phyloP scores from a whole-genome alignment of 2,113 vertebrate genomes.

The Chloropsis cyanopogon region DNA sequence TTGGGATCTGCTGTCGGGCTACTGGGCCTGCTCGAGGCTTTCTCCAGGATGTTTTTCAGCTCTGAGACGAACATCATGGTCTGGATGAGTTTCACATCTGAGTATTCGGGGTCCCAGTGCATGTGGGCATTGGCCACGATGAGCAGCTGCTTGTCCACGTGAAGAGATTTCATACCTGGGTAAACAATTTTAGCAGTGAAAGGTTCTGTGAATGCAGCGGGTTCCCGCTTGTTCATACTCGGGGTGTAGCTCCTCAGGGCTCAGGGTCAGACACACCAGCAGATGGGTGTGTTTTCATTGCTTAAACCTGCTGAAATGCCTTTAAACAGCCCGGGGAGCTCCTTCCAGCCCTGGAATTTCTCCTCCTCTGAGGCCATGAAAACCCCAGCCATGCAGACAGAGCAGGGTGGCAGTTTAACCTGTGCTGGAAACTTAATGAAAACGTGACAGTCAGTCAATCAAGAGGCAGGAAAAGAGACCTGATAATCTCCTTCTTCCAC shows the following conservation, averaged over 20 bases:
- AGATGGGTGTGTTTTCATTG: background rate
- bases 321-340: background rate
- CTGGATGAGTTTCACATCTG: constrained; percentile 96
- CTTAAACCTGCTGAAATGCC: background rate
- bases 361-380: background rate
- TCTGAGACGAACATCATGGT: constrained; percentile 99
- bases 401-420: background rate
- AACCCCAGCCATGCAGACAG: background rate
- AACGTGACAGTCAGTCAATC: background rate
- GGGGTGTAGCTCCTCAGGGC: background rate
- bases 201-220: background rate
- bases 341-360: background rate
- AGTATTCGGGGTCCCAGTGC: constrained; percentile 99
- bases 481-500: background rate
- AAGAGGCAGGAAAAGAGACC: background rate
- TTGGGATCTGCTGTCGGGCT: constrained; percentile 82
- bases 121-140: constrained; percentile 97
- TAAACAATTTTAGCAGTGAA: background rate
- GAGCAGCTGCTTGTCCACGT: constrained; percentile 88
- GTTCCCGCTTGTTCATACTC: fast-evolving
- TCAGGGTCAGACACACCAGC: background rate
- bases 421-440: background rate
- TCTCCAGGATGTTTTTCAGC: constrained; percentile 94
- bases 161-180: constrained; percentile 83
- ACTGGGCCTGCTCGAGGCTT: constrained; percentile 81